These are phyloP conservation scores for Morpho helenor DNA, from an alignment of 2,888 invertebrate genomes.

Conservation along the genomic window DNA sequence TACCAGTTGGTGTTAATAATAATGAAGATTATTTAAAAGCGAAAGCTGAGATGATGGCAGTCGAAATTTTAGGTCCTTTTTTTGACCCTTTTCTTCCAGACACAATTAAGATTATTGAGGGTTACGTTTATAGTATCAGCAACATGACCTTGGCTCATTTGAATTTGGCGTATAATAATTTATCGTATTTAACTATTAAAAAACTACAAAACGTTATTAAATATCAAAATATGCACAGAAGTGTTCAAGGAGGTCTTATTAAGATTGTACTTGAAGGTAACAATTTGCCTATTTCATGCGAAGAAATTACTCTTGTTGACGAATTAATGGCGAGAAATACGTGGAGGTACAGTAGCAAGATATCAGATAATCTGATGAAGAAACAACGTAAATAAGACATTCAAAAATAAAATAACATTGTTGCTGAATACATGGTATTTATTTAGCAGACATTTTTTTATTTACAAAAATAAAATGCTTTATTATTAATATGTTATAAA, in stretches of 20 bases:
- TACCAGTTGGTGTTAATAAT: neutral
- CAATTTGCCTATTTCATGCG: slow-evolving; percentile 36
- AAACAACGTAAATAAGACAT: slow-evolving; percentile 22
- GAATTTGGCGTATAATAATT: slow-evolving; percentile 52
- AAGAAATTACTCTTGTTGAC: slow-evolving; percentile 33
- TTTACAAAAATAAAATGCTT: slow-evolving; percentile 24
- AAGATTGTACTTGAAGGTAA: slow-evolving; percentile 50
- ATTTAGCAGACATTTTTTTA: slow-evolving; percentile 16
- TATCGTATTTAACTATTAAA: slow-evolving; percentile 38
- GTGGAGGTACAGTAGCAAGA: slow-evolving; percentile 3
- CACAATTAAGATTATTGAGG: slow-evolving; percentile 29
- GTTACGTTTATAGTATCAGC: slow-evolving; percentile 35
- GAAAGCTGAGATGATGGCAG: slow-evolving; percentile 36
- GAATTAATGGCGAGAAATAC: slow-evolving; percentile 27
- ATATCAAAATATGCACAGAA: slow-evolving; percentile 38
- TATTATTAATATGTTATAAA: slow-evolving; percentile 18
- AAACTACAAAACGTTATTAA: slow-evolving; percentile 37
- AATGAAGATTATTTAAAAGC: slow-evolving; percentile 27
- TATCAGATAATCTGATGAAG: slow-evolving; percentile 4
- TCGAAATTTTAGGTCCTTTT: slow-evolving; percentile 38
- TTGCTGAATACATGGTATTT: slow-evolving; percentile 22
- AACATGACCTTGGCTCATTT: slow-evolving; percentile 48
- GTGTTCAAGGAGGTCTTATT: slow-evolving; percentile 38
- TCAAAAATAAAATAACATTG: slow-evolving; percentile 13
- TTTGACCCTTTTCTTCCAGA: slow-evolving; percentile 38